Conservation (phyloP, 2,888 invertebrate genomes). For the Metellina segmentata region DNA sequence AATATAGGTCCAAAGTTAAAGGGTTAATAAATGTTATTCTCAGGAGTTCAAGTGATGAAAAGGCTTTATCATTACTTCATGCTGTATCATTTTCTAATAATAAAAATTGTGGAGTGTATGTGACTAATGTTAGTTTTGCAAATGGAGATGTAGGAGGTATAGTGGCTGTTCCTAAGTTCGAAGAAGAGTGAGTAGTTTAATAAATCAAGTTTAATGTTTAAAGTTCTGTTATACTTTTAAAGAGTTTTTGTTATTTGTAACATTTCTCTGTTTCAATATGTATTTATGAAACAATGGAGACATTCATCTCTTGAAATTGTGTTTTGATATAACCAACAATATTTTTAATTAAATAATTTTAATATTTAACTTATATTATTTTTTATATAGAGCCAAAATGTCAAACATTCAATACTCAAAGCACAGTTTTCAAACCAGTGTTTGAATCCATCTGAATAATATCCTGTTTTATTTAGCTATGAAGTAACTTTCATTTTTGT, state of each 20-base stretch:
- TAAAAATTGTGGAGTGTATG: conserved; percentile 28
- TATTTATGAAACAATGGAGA: background rate
- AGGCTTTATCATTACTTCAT: conserved; percentile 56
- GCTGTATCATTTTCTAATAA: conserved; percentile 46
- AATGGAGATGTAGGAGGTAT: conserved; percentile 68
- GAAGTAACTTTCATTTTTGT: too few species aligned
- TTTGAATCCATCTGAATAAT: too few species aligned
- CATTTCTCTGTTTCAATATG: background rate
- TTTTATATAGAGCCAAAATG: background rate
- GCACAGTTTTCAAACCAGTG: too few species aligned
- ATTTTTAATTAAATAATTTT: background rate
- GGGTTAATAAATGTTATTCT: conserved; percentile 34
- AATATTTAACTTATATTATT: background rate
- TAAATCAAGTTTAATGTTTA: too few species aligned
- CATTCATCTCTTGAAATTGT: background rate
- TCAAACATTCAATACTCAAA: too few species aligned
- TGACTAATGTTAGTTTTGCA: conserved; percentile 59
- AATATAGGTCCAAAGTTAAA: conserved; percentile 54
- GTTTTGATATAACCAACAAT: background rate
- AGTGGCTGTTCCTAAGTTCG: conserved; percentile 27
- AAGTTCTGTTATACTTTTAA: too few species aligned
- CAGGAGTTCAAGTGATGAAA: conserved; percentile 30
- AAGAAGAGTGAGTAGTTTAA: conserved; percentile 26
- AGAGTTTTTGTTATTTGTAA: too few species aligned
- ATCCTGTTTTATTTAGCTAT: too few species aligned